A percentile compares a stretch with the other conserved stretches of the same genome.
Conservation (phyloP, 2,797 vertebrate genomes). For the Micropoecilia bifurca region DNA sequence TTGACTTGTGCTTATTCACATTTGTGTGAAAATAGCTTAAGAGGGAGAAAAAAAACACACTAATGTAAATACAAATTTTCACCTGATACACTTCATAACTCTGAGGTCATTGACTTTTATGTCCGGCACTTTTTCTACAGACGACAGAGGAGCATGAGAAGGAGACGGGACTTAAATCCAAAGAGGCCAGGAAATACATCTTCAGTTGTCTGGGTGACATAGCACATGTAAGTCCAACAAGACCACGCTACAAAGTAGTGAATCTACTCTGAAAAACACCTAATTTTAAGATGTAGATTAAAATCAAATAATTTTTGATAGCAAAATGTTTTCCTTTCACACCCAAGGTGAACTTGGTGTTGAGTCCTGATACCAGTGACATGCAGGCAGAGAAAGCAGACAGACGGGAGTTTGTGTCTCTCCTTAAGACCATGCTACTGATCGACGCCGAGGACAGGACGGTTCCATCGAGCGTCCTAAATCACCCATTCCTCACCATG, state of each 20-base stretch:
- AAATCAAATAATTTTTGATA: neutral
- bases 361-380: slow-evolving; percentile 93
- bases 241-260: neutral
- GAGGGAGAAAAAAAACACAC: no score
- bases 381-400: slow-evolving; percentile 95
- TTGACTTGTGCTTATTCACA: neutral
- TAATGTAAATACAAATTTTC: neutral
- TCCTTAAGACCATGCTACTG: slow-evolving; percentile 96
- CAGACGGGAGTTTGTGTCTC: slow-evolving; percentile 93
- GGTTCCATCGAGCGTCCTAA: slow-evolving; percentile 88
- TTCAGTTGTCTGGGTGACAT: slow-evolving; percentile 98
- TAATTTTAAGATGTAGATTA: neutral
- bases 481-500: slow-evolving; percentile 97
- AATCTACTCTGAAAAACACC: neutral
- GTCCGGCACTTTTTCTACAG: slow-evolving; percentile 67
- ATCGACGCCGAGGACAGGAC: slow-evolving; percentile 94
- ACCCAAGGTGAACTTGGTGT: slow-evolving; percentile 93
- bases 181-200: slow-evolving; percentile 99
- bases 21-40: neutral
- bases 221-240: slow-evolving; percentile 88
- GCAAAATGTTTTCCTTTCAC: neutral
- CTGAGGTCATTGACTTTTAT: slow-evolving; percentile 2
- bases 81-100: neutral
- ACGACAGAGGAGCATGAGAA: slow-evolving; percentile 95
- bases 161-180: slow-evolving; percentile 98